phyloP scores from a whole-genome alignment of 2,888 invertebrate species.

The Platycheirus albimanus region DNA sequence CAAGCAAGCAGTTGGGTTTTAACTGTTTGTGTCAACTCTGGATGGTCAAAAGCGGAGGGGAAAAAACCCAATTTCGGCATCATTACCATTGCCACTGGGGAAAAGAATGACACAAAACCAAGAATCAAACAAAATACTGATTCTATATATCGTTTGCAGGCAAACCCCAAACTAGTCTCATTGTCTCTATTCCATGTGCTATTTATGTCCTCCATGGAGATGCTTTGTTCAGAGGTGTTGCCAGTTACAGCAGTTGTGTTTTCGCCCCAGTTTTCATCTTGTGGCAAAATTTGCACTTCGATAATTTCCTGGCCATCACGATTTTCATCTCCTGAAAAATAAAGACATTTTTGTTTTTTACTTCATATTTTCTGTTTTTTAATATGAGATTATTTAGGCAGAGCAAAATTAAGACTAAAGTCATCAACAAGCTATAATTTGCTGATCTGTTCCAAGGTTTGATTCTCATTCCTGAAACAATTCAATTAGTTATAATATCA shows the following conservation, averaged over 20 bases:
- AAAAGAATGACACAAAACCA: conserved; percentile 92
- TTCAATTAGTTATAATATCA: too few relatives aligned
- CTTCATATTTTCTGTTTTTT: too few relatives aligned
- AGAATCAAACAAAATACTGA: conserved; percentile 91
- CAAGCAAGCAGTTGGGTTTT: conserved; percentile 90
- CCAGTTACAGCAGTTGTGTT: conserved; percentile 98
- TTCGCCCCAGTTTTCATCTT: conserved; percentile 99
- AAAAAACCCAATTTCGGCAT: conserved; percentile 95
- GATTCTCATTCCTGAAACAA: too few relatives aligned
- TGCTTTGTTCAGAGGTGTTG: conserved; percentile 97
- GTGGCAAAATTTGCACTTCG: conserved; percentile 97
- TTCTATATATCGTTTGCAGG: conserved; percentile 93
- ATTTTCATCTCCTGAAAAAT: conserved; percentile 86
- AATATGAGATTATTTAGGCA: too few relatives aligned
- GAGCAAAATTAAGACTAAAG: too few relatives aligned
- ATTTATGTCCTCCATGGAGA: conserved; percentile 95
- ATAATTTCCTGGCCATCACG: conserved; percentile 95
- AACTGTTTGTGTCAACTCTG: conserved; percentile 87
- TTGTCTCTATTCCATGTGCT: conserved; percentile 92
- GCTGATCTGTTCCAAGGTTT: too few relatives aligned
- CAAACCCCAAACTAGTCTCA: conserved; percentile 88
- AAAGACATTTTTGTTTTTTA: too few relatives aligned
- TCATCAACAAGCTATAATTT: too few relatives aligned
- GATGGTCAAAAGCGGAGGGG: conserved; percentile 87
- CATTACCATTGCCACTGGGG: conserved; percentile 97